Base-by-base conservation (phyloP, 2,797 vertebrate genomes). In the Chiroxiphia lanceolata region DNA sequence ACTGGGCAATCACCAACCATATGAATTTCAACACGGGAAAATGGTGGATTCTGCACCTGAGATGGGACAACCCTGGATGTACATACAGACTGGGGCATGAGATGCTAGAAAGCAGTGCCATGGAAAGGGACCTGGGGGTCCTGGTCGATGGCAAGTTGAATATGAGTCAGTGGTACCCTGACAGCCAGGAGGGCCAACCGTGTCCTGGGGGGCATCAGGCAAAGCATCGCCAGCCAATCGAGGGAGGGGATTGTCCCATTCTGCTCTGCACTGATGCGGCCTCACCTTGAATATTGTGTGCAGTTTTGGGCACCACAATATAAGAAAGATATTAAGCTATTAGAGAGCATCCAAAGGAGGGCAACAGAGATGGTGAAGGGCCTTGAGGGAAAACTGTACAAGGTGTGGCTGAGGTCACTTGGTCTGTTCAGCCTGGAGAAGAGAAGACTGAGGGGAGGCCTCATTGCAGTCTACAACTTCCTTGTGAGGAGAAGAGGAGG, bases 161-260 rank as follows among this genome's bases (percentile, higher is more conserved):
- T 21, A 5, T 21, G 27, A 63, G 38, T 21, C 27, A 63, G 38
- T 60, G 21, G 60, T 63, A 38, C 29, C 38, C 60, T 63, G 60
- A 13, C 60, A 42, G 60, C 60, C 60, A 63, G 60, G 38, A 42
- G 38, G 60, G 29, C 19, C 60, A 31, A 22, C 19, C 3, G 2
- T 63, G 61, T 44, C 61, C 42, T 9, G 21, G 20, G 38, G 61
- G 27, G 15, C 29, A 33, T 33, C 61, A 44, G 61, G 40, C 40
- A 44, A 8, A 44, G 40, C 40, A 64, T 33, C 3, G 1, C 40
- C 40, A 44, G 40, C 31, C 0, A 1, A 14, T 22, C 3, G 4
- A 33, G 29, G 40, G 40, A 64, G 20, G 20, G 26, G 29, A 63
- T 33, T 44, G 38, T 23, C 29, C 29, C 1, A 1, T 20, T 44